Evolutionary conservation across 2,113 vertebrate genomes (phyloP).

Genomic region (Nyctereutes procyonoides): DNA sequence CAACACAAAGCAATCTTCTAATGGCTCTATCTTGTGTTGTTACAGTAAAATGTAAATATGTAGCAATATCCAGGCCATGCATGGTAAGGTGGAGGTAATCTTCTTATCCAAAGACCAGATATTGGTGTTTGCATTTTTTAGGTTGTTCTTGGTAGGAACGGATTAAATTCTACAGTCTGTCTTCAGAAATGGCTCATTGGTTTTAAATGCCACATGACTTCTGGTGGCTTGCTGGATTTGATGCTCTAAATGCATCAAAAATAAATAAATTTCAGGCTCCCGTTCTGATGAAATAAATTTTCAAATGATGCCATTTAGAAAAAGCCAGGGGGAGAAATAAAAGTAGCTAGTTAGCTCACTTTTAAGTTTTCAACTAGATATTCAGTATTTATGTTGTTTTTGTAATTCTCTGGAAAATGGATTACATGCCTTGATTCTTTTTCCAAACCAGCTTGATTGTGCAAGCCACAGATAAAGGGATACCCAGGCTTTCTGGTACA

Average conservation of each 20-base stretch:
- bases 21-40: background rate
- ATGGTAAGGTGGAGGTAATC: background rate
- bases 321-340: slow-evolving; percentile 23
- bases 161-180: background rate
- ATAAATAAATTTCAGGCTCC: background rate
- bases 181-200: slow-evolving; percentile 10
- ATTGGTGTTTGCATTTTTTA: background rate
- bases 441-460: slow-evolving; percentile 90
- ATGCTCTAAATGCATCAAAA: slow-evolving; percentile 62
- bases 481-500: slow-evolving; percentile 89
- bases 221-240: slow-evolving; percentile 4
- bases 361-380: slow-evolving; percentile 22
- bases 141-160: background rate
- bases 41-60: background rate
- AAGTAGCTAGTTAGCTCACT: background rate
- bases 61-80: background rate
- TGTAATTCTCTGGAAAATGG: slow-evolving; percentile 40
- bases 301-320: slow-evolving; percentile 55
- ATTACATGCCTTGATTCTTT: slow-evolving; percentile 67
- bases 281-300: slow-evolving; percentile 43
- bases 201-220: slow-evolving; percentile 6
- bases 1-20: background rate
- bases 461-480: slow-evolving; percentile 92
- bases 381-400: slow-evolving; percentile 51
- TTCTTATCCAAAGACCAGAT: background rate